Conservation (phyloP, 2,888 invertebrate species). For the Coleophora deauratella region DNA sequence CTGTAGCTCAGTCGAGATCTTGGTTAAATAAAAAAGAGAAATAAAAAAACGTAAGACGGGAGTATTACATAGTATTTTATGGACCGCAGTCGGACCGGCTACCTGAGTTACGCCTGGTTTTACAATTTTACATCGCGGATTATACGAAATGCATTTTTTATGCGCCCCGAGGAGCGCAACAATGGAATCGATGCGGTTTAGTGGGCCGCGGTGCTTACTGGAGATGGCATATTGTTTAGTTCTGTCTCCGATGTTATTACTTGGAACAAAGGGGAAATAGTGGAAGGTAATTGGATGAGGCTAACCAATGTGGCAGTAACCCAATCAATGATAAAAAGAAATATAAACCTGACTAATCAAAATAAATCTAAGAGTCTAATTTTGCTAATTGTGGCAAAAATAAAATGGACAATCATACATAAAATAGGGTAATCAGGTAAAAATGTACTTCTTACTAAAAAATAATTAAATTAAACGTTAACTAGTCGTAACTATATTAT, state of each 20-base stretch:
- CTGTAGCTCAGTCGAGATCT: constrained; percentile 23
- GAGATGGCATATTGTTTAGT: not conserved
- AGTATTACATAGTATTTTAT: constrained; percentile 27
- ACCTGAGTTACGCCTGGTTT: constrained; percentile 35
- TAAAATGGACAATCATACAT: too few species aligned
- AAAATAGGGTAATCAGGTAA: too few species aligned
- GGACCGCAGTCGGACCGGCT: constrained; percentile 23
- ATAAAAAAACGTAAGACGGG: constrained; percentile 16
- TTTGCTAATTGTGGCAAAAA: too few species aligned
- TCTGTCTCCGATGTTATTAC: not conserved
- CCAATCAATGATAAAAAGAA: too few species aligned
- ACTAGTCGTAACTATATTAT: too few species aligned
- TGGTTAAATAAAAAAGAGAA: constrained; percentile 18
- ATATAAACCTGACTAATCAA: too few species aligned
- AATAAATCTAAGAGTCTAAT: too few species aligned
- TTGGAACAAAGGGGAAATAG: too few species aligned
- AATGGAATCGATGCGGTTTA: constrained; percentile 15
- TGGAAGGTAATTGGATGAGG: too few species aligned
- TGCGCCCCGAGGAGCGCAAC: constrained; percentile 3
- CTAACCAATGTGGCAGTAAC: too few species aligned
- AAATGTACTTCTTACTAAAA: too few species aligned
- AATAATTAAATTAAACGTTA: too few species aligned
- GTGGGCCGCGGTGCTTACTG: constrained; percentile 2
- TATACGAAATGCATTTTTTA: constrained; percentile 10
- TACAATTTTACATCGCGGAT: constrained; percentile 7